Evolutionary conservation across 2,888 invertebrate species (phyloP).

Genomic region (Itoplectis maculator): DNA sequence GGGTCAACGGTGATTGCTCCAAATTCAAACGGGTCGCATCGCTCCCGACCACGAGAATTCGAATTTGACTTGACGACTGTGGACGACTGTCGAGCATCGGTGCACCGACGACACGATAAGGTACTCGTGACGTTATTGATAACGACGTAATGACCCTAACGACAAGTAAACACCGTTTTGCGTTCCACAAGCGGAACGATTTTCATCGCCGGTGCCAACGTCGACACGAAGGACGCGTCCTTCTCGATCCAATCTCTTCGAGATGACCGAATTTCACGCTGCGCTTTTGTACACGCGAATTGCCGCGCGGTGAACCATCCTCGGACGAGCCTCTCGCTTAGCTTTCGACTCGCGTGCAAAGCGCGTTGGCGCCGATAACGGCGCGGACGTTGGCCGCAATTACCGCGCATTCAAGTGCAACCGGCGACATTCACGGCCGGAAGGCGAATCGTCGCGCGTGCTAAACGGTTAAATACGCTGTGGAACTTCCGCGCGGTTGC

Average conservation of each 20-base stretch:
- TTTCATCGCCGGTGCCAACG: background rate
- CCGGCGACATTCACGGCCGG: conserved; percentile 32
- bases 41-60: no score
- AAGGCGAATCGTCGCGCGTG: conserved; percentile 37
- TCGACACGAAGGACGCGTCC: no score
- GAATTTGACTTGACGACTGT: no score
- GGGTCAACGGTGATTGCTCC: background rate
- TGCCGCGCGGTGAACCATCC: no score
- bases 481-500: conserved; percentile 18
- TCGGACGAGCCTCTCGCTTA: background rate
- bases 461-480: conserved; percentile 39
- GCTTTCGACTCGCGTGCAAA: background rate
- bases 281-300: background rate
- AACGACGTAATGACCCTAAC: background rate
- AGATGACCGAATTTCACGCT: no score
- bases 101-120: background rate
- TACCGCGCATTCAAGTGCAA: conserved; percentile 32
- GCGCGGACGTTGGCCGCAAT: conserved; percentile 21
- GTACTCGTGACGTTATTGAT: background rate
- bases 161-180: no score
- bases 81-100: background rate
- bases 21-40: background rate
- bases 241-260: no score
- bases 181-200: no score
- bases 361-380: background rate